Evolutionary conservation across 2,797 vertebrate genomes (phyloP), one percentile per base, ranked within the genome.

Genomic region (Hipposideros larvatus): DNA sequence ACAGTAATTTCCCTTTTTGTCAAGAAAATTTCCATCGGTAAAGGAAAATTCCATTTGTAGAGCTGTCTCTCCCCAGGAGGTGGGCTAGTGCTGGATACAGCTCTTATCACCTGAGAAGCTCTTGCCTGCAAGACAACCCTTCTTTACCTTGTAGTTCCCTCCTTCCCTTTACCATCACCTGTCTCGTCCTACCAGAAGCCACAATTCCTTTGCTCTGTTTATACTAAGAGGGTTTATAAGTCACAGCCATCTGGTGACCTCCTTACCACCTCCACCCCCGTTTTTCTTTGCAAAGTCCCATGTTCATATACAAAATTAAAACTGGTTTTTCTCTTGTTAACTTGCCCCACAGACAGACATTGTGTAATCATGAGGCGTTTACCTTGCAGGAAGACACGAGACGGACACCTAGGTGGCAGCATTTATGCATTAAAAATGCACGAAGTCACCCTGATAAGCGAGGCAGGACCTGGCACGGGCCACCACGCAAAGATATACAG

Each of bases 351-450:
- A 31, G 34, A 2, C 28, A 31, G 34, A 26, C 22, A 15, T 0
- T 3, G 10, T 0, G 1, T 1, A 28, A 5, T 31, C 34, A 8
- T 11, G 16, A 41, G 26, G 8, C 19, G 18, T 18, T 48, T 22
- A 10, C 51, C n/a, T 75, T n/a, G 3, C 3, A 7, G 37, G 11
- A 1, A 7, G 19, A 28, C n/a, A 9, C 13, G 15, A 7, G 15
- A 51, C 24, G 5, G 46, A 9, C 13, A 53, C 0, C 0, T 4
- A 1, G 2, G n/a, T 0, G 22, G 11, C 22, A 7, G 51, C 19
- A 18, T 7, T 1, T 7, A 19, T 13, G 5, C 16, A 9, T 7
- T 2, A 51, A 11, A 14, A 43, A 31, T 0, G 11, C 59, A 6
- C 5, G 1, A 10, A 4, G 18, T 61, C 18, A 28, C 31, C 11